Evolutionary conservation across 2,888 invertebrate species (phyloP), one percentile per base, ranked within the genome.

Genomic region (Rhopalosiphum nymphaeae): DNA sequence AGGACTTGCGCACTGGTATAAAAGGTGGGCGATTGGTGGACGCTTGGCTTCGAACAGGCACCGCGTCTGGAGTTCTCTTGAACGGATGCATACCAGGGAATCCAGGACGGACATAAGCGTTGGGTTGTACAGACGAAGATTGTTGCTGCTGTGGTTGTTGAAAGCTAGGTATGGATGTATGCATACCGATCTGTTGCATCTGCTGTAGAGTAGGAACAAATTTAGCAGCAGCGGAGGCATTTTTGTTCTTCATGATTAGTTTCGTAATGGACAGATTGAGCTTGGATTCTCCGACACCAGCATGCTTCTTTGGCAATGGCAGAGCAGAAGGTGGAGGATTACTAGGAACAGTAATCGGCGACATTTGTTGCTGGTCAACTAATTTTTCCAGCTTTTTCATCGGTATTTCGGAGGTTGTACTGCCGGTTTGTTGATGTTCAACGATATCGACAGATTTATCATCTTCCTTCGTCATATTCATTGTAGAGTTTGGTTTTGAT

Each of bases 111-210:
- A 61, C 53, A 61, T 67, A 87, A 25, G 61, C 90, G 7, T 67
- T 67, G 1, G 90, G 67, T 3, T 91, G 91, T 16, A 49, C 21
- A 26, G 93, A 36, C 10, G 84, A 36, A 26, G 87, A 42, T 42
- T 61, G 53, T n/a, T 87, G 92, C 29, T 90, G 94, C n/a, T 84
- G 89, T 49, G 57, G 91, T 46, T 84, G 91, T 36, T 89, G 85
- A 16, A 93, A 85, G 53, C 29, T 93, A 16, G 94, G 94, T 26
- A 94, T 94, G 13, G 94, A 93, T n/a, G 94, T 94, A 29, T 93
- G 90, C 94, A 94, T 94, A 44, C 94, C 94, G 4, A 94, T 94
- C 26, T 94, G 93, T 91, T 94, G 93, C 88, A 94, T 94, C 26
- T 94, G 94, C 25, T 94, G 94, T 4, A 90, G 53, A 53, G 94